Conservation (phyloP, 2,113 vertebrate genomes). For the Accipiter cooperii region DNA sequence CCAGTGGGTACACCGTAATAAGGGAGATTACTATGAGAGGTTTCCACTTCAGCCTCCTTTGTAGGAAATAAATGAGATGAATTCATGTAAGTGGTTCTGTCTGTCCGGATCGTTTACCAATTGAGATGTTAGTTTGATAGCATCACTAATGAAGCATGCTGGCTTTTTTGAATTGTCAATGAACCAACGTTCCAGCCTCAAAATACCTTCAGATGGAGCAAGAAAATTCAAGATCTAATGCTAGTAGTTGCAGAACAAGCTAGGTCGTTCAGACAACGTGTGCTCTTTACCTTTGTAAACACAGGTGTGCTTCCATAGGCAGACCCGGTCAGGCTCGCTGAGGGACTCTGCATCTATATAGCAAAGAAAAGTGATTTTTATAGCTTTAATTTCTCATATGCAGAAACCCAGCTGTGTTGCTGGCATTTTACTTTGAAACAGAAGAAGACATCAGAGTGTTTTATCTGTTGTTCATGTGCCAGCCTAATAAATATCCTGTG, state of each 20-base stretch:
- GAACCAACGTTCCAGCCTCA: background rate
- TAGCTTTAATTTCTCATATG: background rate
- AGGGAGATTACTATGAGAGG: background rate
- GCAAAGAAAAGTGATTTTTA: slow-evolving; percentile 4
- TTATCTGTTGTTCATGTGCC: background rate
- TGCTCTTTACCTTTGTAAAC: slow-evolving; percentile 69
- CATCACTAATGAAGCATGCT: background rate
- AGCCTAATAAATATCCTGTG: background rate
- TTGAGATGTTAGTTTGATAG: background rate
- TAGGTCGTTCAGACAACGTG: background rate
- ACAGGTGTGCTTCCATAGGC: slow-evolving; percentile 41
- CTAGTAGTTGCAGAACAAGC: background rate
- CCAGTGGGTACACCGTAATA: background rate
- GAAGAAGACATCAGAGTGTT: background rate
- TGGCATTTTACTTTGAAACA: background rate
- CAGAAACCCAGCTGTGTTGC: background rate
- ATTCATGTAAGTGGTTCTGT: background rate
- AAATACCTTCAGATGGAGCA: background rate
- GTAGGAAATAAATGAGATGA: background rate
- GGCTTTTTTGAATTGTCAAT: background rate
- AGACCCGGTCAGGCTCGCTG: slow-evolving; percentile 7
- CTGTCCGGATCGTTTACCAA: background rate
- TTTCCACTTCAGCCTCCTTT: background rate
- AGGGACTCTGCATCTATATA: slow-evolving; percentile 63
- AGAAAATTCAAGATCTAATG: background rate